A percentile compares a stretch with the other conserved stretches of the same genome.
phyloP scores from a whole-genome alignment of 2,113 vertebrate species.

The Sorex araneus region DNA sequence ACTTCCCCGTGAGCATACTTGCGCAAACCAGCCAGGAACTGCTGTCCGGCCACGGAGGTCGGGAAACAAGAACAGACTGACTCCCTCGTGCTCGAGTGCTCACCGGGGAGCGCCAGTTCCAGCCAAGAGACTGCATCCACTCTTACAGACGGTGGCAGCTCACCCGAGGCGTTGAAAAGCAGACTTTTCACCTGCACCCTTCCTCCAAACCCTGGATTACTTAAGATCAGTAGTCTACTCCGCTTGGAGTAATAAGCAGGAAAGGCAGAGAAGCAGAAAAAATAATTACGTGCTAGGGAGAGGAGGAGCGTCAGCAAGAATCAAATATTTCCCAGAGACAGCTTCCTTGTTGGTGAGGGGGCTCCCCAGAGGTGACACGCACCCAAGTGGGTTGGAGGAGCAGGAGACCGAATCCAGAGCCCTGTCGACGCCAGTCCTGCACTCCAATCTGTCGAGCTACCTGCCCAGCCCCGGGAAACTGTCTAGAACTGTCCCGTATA shows the following conservation, averaged over 20 bases:
- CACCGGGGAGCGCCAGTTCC: slow-evolving; percentile 14
- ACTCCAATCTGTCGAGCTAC: no score
- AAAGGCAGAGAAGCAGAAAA: slow-evolving; percentile 38
- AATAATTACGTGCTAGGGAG: neutral
- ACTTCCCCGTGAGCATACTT: slow-evolving; percentile 28
- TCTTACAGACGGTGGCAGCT: slow-evolving; percentile 23
- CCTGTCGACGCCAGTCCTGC: no score
- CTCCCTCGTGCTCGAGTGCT: slow-evolving; percentile 8
- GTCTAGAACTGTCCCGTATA: neutral
- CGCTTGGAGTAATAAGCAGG: neutral
- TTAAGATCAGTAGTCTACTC: slow-evolving; percentile 52
- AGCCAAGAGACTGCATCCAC: neutral
- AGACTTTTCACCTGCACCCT: slow-evolving; percentile 54
- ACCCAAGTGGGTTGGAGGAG: no score
- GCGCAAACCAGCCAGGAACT: slow-evolving; percentile 25
- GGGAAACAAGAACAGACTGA: slow-evolving; percentile 39
- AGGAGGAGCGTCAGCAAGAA: neutral
- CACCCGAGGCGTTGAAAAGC: slow-evolving; percentile 27
- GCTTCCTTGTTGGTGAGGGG: no score
- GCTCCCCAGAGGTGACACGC: no score
- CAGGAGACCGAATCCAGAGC: no score
- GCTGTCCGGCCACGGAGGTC: slow-evolving; percentile 48
- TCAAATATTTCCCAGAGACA: slow-evolving; percentile 3
- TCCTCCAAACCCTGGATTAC: neutral
- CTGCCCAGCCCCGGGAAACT: no score